phyloP scores from a whole-genome alignment of 2,797 vertebrate genomes.

The Artibeus jamaicensis region DNA sequence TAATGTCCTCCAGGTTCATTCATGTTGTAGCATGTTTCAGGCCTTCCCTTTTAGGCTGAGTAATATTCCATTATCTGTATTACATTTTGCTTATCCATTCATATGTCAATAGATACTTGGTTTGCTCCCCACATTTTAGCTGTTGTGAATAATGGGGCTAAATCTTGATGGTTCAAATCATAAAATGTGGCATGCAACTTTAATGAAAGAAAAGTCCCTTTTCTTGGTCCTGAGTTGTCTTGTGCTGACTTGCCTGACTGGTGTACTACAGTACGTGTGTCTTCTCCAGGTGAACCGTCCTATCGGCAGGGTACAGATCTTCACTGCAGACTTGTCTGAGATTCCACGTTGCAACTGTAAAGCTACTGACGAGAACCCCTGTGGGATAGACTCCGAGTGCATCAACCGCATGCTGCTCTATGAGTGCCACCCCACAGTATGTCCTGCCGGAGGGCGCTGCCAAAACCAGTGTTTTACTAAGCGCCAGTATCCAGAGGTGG shows the following conservation, averaged over 20 bases:
- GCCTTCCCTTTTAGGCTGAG: background rate
- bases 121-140: background rate
- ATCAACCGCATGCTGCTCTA: slow-evolving; percentile 99
- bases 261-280: background rate
- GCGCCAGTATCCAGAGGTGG: slow-evolving; percentile 95
- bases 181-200: background rate
- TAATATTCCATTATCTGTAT: background rate
- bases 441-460: slow-evolving; percentile 91
- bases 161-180: background rate
- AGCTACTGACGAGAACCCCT: slow-evolving; percentile 93
- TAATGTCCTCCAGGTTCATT: background rate
- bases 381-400: slow-evolving; percentile 96
- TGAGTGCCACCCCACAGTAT: slow-evolving; percentile 96
- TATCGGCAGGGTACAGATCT: slow-evolving; percentile 96
- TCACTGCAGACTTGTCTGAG: slow-evolving; percentile 95
- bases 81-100: background rate
- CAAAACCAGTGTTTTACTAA: slow-evolving; percentile 97
- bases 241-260: background rate
- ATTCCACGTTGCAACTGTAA: slow-evolving; percentile 98
- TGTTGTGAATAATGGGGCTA: background rate
- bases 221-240: background rate
- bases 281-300: slow-evolving; percentile 92
- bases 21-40: background rate
- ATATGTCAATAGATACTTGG: background rate
- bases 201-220: rapidly evolving